Evolutionary conservation across 1,140 invertebrate species (phyloP), one percentile per base, ranked within the genome.

Genomic region (Parapsyche elsis): DNA sequence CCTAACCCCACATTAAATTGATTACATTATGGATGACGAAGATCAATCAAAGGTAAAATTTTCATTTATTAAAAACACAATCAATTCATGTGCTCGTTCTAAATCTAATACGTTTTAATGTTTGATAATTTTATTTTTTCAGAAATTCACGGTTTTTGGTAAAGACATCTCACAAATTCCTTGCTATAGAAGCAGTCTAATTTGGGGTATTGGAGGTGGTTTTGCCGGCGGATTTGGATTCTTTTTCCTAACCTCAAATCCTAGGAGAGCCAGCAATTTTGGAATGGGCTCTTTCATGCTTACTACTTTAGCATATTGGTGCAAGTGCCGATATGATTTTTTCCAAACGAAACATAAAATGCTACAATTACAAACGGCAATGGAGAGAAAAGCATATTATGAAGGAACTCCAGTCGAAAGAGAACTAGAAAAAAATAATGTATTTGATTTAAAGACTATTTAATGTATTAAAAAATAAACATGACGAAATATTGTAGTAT

Each of bases 211-310:
- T 30, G 84, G 86, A 38, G 86, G 89, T 46, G 92, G 92, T 23
- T 81, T 93, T 19, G 90, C 84, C 0, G 83, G 85, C 53, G 92
- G 92, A 5, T 80, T 92, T 53, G 83, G 85, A 5, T 87, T 88
- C 46, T 93, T 93, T 84, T 86, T 93, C 84, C 89, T 90, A 49
- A 92, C 92, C 10, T 93, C 92, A 80, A 88, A 88, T 76, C 71
- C 87, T 0, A 82, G 83, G 24, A 82, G 88, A 10, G 86, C 92
- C 0, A 87, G 85, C 1, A 89, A 91, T 83, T 85, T 90, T 59
- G 89, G 87, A 0, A 86, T 92, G 61, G 89, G 87, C 5, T 85
- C 89, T 9, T 92, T 91, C 84, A 85, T 87, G 46, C 84, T 85
- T 10, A 87, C 91, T 12, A 90, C 91, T 5, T 78, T 91, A 30